Evolutionary conservation across 2,113 vertebrate species (phyloP).

Genomic region (Hydropotes inermis): DNA sequence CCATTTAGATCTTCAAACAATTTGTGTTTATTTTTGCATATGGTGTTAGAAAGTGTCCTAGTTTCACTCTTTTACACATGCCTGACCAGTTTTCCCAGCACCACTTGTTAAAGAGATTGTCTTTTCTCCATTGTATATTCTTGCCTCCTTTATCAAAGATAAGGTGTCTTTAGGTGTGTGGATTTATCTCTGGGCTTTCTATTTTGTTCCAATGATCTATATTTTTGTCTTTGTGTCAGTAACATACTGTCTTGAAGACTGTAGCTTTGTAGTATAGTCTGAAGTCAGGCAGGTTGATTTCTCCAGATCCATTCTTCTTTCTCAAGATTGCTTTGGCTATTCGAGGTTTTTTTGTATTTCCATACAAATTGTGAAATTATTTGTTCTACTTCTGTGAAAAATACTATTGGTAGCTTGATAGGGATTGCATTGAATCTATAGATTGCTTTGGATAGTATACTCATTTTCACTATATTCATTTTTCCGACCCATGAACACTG

Average conservation of each 20-base stretch:
- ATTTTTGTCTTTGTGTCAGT: not conserved
- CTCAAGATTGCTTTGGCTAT: not conserved
- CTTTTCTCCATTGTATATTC: not conserved
- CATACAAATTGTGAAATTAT: not conserved
- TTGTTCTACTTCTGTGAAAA: not conserved
- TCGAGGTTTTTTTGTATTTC: not conserved
- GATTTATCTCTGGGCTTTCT: not conserved
- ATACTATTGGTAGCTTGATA: not conserved
- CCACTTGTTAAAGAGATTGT: not conserved
- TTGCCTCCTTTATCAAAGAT: not conserved
- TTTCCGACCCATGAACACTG: not conserved
- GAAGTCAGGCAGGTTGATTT: not conserved
- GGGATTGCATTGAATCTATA: not conserved
- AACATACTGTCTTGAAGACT: not conserved
- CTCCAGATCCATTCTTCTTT: not conserved
- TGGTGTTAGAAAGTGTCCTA: not conserved
- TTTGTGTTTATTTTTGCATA: not conserved
- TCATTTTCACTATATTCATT: not conserved
- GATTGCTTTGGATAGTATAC: not conserved
- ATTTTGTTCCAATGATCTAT: not conserved
- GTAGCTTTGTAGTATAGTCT: not conserved
- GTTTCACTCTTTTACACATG: not conserved
- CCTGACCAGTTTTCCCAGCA: not conserved
- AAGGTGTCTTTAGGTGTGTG: not conserved
- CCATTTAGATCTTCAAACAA: not conserved